Evolutionary conservation across 2,113 vertebrate genomes (phyloP), one percentile per base, ranked within the genome.

Genomic region (Climacteris rufus): DNA sequence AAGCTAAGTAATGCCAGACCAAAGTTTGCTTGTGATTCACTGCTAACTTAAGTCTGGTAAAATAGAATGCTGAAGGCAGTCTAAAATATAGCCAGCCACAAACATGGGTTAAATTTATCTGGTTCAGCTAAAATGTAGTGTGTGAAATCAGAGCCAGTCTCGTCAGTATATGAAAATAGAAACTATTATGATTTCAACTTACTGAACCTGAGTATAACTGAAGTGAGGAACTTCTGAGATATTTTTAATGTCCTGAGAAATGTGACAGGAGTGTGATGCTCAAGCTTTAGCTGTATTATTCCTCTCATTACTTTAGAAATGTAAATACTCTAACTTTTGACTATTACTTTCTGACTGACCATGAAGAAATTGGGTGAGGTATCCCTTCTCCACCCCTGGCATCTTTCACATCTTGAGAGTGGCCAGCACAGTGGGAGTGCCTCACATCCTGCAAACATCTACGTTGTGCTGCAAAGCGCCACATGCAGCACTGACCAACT

Each of bases 61-160:
- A 94, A 44, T 12, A 92, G n/a, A 31, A 57, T 83, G 88, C 90
- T 54, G 37, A 95, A 92, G 83, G 88, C 83, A 92, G 31, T 74
- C 56, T 95, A 35, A 96, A 95, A 92, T 83, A 92, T 4, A 13
- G 30, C 27, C 83, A 90, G 39, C 47, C 40, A 93, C 88, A 96
- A 93, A 94, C 72, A 94, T 15, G 60, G 75, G 76, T 93, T 88
- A 94, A 92, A 93, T 97, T 94, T 93, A 96, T 95, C 71, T 83
- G 39, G 60, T 71, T 93, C 82, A 78, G 90, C 59, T 94, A 92
- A 96, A 94, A 92, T 88, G 52, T 31, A 70, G 52, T n/a, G 35
- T 2, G 4, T 86, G 79, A 96, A 97, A 96, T 96, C 86, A 92
- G 68, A 89, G 28, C 20, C 56, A 74, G 71, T 70, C 85, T 83